Evolutionary conservation across 2,888 invertebrate species (phyloP).

Genomic region (Lysandra coridon): DNA sequence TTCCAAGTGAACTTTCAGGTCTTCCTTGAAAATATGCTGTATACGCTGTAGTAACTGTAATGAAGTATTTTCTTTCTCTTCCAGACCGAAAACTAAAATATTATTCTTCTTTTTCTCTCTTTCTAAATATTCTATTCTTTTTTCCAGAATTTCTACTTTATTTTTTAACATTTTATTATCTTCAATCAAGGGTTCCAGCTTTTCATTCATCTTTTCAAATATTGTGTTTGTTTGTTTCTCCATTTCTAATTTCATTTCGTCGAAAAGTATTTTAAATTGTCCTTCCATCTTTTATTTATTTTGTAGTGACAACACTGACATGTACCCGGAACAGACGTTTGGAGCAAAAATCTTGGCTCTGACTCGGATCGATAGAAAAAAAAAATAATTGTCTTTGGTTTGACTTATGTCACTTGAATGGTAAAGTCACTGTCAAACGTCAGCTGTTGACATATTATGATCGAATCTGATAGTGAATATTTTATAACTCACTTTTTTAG

Average conservation of each 20-base stretch:
- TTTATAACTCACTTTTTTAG: too few relatives aligned
- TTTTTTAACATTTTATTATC: constrained; percentile 37
- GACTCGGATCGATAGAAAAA: too few relatives aligned
- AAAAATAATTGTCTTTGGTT: too few relatives aligned
- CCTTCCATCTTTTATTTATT: constrained; percentile 23
- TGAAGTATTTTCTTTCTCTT: constrained; percentile 34
- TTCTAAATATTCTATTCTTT: constrained; percentile 35
- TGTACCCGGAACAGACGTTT: too few relatives aligned
- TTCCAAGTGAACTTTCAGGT: constrained; percentile 30
- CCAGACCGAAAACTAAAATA: constrained; percentile 34
- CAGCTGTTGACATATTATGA: too few relatives aligned
- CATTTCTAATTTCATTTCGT: constrained; percentile 34
- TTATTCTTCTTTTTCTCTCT: constrained; percentile 36
- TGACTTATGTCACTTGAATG: too few relatives aligned
- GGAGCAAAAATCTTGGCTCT: too few relatives aligned
- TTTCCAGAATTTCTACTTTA: constrained; percentile 35
- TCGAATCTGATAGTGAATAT: too few relatives aligned
- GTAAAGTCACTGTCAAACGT: too few relatives aligned
- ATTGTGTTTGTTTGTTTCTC: constrained; percentile 34
- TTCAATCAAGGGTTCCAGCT: constrained; percentile 36
- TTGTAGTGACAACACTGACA: too few relatives aligned
- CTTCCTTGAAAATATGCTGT: constrained; percentile 27
- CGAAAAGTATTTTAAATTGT: constrained; percentile 36
- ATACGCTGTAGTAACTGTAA: constrained; percentile 23
- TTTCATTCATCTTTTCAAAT: constrained; percentile 37